Base-by-base conservation (phyloP, 1,140 invertebrate species). In the Babylonia areolata region DNA sequence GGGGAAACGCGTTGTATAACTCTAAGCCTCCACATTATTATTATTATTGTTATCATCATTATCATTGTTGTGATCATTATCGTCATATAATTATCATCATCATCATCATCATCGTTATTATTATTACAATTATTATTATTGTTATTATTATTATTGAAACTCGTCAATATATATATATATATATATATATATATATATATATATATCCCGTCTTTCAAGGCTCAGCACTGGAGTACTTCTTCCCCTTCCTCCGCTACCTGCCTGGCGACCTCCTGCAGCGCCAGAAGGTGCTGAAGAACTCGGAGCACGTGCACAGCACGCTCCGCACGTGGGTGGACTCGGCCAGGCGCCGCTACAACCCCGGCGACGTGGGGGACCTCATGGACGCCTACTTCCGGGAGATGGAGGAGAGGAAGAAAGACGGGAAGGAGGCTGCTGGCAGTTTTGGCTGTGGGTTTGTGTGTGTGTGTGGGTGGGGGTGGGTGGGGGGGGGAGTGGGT, bases 371-470 rank as follows among this genome's bases (percentile, higher is more conserved):
- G 3, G 85, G 88, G 46, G 91, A 92, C 80, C 89, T 92, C 42
- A 91, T 92, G 37, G 92, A 92, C 80, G 87, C 88, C 23, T 92
- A 89, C 71, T 75, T 92, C 3, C 81, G 88, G 54, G 88, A 86
- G 69, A 79, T 89, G 85, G 35, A 85, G 37, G 35, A 81, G 31
- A 87, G 85, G 46, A 73, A 46, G 51, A 51, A 84, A n/a, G n/a
- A n/a, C n/a, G n/a, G n/a, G n/a, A n/a, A n/a, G n/a, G n/a, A n/a
- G n/a, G n/a, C n/a, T 20, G 73, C 28, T 11, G 73, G 87, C 20
- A 20, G 46, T 51, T 6, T 6, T 11, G 46, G 46, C 20, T 20
- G 46, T 51, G 46, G n/a, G n/a, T n/a, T n/a, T n/a, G n/a, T n/a
- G n/a, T n/a, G n/a, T n/a, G n/a, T n/a, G n/a, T n/a, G n/a, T n/a